phyloP scores from a whole-genome alignment of 2,113 vertebrate genomes.

The Stegostoma tigrinum region DNA sequence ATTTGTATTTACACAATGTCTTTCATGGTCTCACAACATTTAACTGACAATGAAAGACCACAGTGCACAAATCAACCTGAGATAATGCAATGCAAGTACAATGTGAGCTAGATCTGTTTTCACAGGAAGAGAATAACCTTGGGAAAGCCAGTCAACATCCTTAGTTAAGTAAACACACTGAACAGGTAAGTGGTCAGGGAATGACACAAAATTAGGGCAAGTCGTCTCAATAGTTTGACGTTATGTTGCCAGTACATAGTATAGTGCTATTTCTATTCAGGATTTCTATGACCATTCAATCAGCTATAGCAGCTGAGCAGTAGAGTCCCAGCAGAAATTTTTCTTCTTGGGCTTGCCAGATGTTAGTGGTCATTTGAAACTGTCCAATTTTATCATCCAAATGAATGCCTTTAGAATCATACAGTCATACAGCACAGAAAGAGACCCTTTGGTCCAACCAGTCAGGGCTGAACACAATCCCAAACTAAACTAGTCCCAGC shows the following conservation, averaged over 20 bases:
- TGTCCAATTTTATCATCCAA: neutral
- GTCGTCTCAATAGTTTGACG: neutral
- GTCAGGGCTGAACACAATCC: no score
- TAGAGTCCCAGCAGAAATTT: neutral
- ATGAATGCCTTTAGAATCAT: neutral
- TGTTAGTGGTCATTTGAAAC: neutral
- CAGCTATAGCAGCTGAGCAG: neutral
- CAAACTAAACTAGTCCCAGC: no score
- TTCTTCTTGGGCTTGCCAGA: neutral
- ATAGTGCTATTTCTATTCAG: neutral
- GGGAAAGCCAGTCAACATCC: neutral
- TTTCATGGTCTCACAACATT: neutral
- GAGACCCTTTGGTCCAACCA: no score
- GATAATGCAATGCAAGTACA: neutral
- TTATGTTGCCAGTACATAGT: neutral
- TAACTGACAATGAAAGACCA: neutral
- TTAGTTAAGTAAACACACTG: neutral
- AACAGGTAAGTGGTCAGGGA: neutral
- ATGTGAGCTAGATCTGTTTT: neutral
- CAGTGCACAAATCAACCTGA: neutral
- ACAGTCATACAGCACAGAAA: no score
- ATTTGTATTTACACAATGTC: neutral
- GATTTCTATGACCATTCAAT: neutral
- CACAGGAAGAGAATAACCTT: neutral
- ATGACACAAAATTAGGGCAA: neutral